These are phyloP conservation scores for Daktulosphaira vitifoliae DNA, from an alignment of 1,140 invertebrate species.

Conservation along the genomic window DNA sequence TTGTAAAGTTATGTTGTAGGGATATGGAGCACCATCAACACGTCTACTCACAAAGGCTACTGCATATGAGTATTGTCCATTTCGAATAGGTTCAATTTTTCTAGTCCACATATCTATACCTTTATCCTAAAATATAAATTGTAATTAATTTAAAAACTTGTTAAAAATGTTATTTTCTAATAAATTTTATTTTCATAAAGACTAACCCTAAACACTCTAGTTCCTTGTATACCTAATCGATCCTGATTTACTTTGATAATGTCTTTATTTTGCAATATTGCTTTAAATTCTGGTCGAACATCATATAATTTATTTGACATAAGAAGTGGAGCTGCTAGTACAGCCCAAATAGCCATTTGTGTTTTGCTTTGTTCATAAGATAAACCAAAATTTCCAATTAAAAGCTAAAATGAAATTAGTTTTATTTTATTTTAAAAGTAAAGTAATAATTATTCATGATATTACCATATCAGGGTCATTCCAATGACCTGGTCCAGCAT, in stretches of 20 bases:
- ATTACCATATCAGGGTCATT: conserved; percentile 85
- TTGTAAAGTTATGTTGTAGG: conserved; percentile 47
- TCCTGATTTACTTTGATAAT: conserved; percentile 78
- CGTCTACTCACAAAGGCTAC: conserved; percentile 51
- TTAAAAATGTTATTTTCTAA: no score
- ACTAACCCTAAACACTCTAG: conserved; percentile 45
- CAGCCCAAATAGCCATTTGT: conserved; percentile 87
- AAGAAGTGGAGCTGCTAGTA: conserved; percentile 77
- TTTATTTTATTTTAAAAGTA: not conserved
- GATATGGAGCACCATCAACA: conserved; percentile 52
- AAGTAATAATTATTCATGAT: conserved; percentile 33
- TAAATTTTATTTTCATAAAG: not conserved
- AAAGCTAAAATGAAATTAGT: conserved; percentile 49
- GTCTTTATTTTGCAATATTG: conserved; percentile 66
- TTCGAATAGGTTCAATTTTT: conserved; percentile 44
- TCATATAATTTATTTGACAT: conserved; percentile 76
- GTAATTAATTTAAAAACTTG: not conserved
- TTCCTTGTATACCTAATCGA: conserved; percentile 60
- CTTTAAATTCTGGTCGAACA: conserved; percentile 61
- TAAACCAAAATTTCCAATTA: conserved; percentile 80
- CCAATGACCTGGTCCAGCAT: conserved; percentile 77
- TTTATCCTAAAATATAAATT: conserved; percentile 42
- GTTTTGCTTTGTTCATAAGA: conserved; percentile 70
- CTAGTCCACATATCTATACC: conserved; percentile 48
- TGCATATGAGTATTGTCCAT: conserved; percentile 46